phyloP scores from a whole-genome alignment of 2,888 invertebrate genomes.

The Dicyrtomina minuta region DNA sequence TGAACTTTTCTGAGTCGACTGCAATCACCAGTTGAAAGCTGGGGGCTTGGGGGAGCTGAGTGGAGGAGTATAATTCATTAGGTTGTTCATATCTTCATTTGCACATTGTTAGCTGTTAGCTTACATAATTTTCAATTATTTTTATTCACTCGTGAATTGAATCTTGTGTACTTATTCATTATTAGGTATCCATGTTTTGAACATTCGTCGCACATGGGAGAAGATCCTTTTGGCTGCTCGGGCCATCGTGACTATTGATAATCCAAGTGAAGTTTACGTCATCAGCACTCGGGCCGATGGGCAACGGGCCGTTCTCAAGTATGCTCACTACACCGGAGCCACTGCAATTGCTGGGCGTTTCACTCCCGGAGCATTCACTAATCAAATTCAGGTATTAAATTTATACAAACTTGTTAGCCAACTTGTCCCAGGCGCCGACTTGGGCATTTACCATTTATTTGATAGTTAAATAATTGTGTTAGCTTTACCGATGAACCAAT shows the following conservation, averaged over 20 bases:
- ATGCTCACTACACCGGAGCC: constrained; percentile 96
- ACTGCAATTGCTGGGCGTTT: constrained; percentile 99
- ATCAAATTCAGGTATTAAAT: constrained; percentile 75
- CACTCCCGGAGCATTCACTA: constrained; percentile 98
- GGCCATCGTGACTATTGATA: constrained; percentile 97
- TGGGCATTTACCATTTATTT: neutral
- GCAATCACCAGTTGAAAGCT: too few relatives aligned
- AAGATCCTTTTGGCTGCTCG: constrained; percentile 95
- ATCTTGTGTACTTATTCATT: neutral
- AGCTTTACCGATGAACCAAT: too few relatives aligned
- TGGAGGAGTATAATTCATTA: too few relatives aligned
- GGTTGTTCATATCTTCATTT: too few relatives aligned
- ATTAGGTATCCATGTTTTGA: constrained; percentile 87
- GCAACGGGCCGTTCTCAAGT: constrained; percentile 96
- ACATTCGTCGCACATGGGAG: constrained; percentile 97
- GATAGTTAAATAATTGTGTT: neutral
- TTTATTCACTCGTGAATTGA: too few relatives aligned
- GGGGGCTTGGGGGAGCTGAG: too few relatives aligned
- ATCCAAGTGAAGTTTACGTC: constrained; percentile 95
- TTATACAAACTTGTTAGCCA: too few relatives aligned
- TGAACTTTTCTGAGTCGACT: too few relatives aligned
- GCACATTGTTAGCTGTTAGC: too few relatives aligned
- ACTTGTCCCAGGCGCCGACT: neutral
- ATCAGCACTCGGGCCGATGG: constrained; percentile 94
- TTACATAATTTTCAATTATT: neutral